Evolutionary conservation across 1,140 invertebrate species (phyloP).

Genomic region (Hormaphis cornu): DNA sequence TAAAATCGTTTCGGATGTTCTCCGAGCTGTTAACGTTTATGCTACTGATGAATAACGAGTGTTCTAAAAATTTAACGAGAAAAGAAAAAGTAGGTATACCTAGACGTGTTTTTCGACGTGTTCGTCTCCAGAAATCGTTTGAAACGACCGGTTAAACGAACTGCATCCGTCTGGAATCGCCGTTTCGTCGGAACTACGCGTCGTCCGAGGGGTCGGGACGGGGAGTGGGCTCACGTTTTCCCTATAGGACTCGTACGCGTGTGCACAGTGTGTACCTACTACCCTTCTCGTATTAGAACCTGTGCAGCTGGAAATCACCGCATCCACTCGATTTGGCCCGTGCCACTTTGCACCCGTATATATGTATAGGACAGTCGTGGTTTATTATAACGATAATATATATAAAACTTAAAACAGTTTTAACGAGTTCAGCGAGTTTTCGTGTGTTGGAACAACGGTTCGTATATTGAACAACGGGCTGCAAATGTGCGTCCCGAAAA

Average conservation of each 20-base stretch:
- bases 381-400: not conserved
- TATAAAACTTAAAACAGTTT: conserved; percentile 22
- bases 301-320: conserved; percentile 22
- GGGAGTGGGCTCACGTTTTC: conserved; percentile 20
- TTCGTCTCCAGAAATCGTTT: not conserved
- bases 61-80: not conserved
- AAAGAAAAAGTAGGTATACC: not conserved
- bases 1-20: too few relatives aligned
- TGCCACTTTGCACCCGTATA: conserved; percentile 22
- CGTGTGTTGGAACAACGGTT: not conserved
- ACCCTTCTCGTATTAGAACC: conserved; percentile 21
- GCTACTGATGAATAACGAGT: too few relatives aligned
- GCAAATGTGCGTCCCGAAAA: too few relatives aligned
- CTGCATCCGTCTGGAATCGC: conserved; percentile 24
- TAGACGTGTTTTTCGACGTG: conserved; percentile 4
- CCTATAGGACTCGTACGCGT: not conserved
- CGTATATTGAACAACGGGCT: too few relatives aligned
- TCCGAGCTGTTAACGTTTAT: too few relatives aligned
- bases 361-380: too few relatives aligned
- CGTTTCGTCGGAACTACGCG: too few relatives aligned
- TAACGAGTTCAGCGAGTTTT: conserved; percentile 3
- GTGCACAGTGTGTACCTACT: not conserved
- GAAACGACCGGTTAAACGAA: conserved; percentile 28
- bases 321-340: conserved; percentile 8
- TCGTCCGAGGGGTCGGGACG: conserved; percentile 14